A percentile compares a stretch with the other conserved stretches of the same genome.
These are phyloP conservation scores for Dicycla oo DNA, from an alignment of 2,888 invertebrate species.

Conservation along the genomic window DNA sequence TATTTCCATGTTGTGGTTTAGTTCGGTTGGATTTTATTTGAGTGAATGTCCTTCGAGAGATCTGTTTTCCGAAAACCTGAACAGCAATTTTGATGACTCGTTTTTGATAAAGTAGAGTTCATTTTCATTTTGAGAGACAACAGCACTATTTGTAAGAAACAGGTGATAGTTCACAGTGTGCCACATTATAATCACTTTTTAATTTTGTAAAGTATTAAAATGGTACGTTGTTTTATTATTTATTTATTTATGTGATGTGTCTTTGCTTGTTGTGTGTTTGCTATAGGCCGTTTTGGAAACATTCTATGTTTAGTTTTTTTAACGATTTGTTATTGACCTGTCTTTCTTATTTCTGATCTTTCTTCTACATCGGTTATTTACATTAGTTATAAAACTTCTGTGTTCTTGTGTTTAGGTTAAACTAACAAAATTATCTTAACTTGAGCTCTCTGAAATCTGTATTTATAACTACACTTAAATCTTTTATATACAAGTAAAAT, in stretches of 20 bases:
- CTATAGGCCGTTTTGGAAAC: constrained; percentile 90
- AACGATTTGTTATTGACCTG: constrained; percentile 74
- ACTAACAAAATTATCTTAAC: constrained; percentile 45
- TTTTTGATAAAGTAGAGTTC: constrained; percentile 81
- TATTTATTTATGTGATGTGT: constrained; percentile 84
- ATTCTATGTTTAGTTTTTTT: constrained; percentile 76
- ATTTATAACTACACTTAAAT: constrained; percentile 61
- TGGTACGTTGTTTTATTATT: constrained; percentile 82
- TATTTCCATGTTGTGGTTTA: constrained; percentile 73
- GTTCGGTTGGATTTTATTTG: constrained; percentile 75
- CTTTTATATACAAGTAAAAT: constrained; percentile 50
- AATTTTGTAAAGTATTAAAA: constrained; percentile 76
- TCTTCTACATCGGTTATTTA: constrained; percentile 78
- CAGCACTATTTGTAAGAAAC: constrained; percentile 81
- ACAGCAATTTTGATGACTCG: constrained; percentile 76
- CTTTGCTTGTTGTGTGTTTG: constrained; percentile 90
- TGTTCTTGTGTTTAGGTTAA: constrained; percentile 67
- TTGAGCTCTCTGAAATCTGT: constrained; percentile 61
- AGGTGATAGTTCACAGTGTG: constrained; percentile 82
- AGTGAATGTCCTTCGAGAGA: constrained; percentile 90
- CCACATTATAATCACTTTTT: constrained; percentile 82
- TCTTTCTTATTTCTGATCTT: constrained; percentile 80
- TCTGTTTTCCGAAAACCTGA: constrained; percentile 88
- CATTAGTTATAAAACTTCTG: constrained; percentile 54
- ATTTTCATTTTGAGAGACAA: constrained; percentile 82